A percentile compares a stretch with the other conserved stretches of the same genome.
These are phyloP conservation scores for Opisthograptis luteolata DNA, from an alignment of 2,888 invertebrate species.

Conservation along the genomic window DNA sequence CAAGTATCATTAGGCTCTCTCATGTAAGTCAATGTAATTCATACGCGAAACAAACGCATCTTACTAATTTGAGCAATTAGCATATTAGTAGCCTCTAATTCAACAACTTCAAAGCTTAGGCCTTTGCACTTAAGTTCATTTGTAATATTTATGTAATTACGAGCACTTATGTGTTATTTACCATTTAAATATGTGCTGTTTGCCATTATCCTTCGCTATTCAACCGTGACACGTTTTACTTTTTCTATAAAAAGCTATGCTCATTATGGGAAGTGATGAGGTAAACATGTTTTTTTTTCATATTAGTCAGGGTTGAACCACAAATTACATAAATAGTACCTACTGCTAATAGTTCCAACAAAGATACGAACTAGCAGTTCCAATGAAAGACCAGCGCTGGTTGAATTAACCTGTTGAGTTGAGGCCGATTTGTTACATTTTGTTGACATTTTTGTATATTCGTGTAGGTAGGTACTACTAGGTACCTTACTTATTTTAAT, in stretches of 20 bases:
- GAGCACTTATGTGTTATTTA: conserved; percentile 18
- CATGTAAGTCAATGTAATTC: too few species aligned
- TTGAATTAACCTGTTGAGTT: too few species aligned
- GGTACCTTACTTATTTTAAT: too few species aligned
- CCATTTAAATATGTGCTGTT: conserved; percentile 16
- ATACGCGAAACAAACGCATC: too few species aligned
- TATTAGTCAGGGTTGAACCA: conserved; percentile 3
- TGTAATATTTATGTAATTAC: conserved; percentile 12
- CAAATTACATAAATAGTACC: too few species aligned
- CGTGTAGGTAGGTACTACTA: too few species aligned
- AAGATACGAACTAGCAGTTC: too few species aligned
- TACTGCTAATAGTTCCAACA: too few species aligned
- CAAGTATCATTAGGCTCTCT: too few species aligned
- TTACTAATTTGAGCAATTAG: neutral
- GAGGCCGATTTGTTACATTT: too few species aligned
- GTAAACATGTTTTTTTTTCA: conserved; percentile 23
- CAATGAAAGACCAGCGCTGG: too few species aligned
- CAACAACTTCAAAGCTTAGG: conserved; percentile 12
- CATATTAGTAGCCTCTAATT: neutral
- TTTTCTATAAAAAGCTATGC: conserved; percentile 17
- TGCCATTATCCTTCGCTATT: conserved; percentile 14
- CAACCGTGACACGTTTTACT: conserved; percentile 17
- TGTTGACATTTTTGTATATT: too few species aligned
- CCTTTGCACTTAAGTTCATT: conserved; percentile 10
- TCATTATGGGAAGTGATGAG: conserved; percentile 20